Evolutionary conservation across 2,113 vertebrate species (phyloP).

Genomic region (Eolophus roseicapilla): DNA sequence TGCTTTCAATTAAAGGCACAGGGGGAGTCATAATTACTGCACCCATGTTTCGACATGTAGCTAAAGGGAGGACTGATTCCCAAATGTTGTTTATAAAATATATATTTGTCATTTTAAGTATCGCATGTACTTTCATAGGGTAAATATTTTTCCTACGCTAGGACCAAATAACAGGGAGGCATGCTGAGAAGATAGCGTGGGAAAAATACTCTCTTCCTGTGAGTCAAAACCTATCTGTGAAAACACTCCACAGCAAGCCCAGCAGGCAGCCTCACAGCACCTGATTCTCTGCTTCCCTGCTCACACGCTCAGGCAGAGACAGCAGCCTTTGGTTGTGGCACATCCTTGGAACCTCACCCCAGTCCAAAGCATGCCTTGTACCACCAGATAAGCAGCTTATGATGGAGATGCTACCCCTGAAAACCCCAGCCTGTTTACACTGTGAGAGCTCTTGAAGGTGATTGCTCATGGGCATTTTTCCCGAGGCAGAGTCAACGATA

Average conservation of each 20-base stretch:
- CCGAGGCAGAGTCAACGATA: neutral
- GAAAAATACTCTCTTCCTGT: constrained; percentile 54
- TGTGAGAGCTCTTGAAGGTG: neutral
- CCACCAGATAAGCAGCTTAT: accelerated
- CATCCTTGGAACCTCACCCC: neutral
- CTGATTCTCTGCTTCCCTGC: neutral
- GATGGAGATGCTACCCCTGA: accelerated
- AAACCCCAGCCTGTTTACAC: neutral
- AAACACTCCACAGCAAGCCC: neutral
- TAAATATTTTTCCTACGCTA: constrained; percentile 52
- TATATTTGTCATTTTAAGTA: constrained; percentile 26
- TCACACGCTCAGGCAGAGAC: accelerated
- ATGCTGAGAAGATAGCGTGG: constrained; percentile 53
- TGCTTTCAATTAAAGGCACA: constrained; percentile 19
- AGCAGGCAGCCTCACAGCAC: neutral
- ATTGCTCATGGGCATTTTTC: neutral
- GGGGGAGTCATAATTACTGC: neutral
- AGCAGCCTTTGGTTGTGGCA: neutral
- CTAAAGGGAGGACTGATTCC: neutral
- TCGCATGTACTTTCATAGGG: neutral
- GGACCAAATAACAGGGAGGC: constrained; percentile 23
- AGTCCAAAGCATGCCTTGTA: neutral
- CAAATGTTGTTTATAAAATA: constrained; percentile 21
- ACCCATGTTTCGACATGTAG: neutral
- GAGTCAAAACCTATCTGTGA: constrained; percentile 18